phyloP scores from a whole-genome alignment of 2,797 vertebrate species.

The Peromyscus eremicus region DNA sequence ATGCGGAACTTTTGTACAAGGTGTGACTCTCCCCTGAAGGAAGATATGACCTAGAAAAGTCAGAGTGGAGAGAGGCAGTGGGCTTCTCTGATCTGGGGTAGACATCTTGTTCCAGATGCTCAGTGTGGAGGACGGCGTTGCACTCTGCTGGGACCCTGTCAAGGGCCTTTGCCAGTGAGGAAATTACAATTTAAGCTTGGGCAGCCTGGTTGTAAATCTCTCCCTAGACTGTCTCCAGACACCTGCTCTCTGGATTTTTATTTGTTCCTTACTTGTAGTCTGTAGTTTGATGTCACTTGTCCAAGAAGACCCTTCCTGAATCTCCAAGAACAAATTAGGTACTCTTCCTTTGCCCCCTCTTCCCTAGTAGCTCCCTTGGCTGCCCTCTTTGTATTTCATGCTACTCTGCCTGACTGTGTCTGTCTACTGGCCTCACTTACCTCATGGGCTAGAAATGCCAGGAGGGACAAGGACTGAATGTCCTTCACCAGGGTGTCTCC shows the following conservation, averaged over 20 bases:
- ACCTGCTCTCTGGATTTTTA: neutral
- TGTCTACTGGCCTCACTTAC: neutral
- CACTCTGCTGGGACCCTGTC: no score
- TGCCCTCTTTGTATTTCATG: neutral
- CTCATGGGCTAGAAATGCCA: neutral
- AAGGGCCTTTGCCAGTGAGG: neutral
- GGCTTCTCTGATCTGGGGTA: neutral
- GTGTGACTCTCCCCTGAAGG: neutral
- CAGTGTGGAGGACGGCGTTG: rapidly evolving
- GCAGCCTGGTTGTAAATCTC: neutral
- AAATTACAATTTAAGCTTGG: neutral
- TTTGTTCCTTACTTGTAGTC: neutral
- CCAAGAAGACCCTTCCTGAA: neutral
- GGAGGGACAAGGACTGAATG: no score
- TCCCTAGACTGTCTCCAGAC: neutral
- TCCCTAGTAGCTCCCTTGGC: neutral
- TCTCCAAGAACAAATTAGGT: neutral
- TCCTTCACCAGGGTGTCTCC: neutral
- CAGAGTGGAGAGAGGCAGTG: neutral
- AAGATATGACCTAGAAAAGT: neutral
- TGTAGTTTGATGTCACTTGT: neutral
- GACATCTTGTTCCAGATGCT: neutral
- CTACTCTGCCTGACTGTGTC: neutral
- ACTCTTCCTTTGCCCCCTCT: neutral
- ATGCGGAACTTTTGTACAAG: neutral